phyloP scores from a whole-genome alignment of 2,888 invertebrate genomes.

The Coenonympha glycerion region DNA sequence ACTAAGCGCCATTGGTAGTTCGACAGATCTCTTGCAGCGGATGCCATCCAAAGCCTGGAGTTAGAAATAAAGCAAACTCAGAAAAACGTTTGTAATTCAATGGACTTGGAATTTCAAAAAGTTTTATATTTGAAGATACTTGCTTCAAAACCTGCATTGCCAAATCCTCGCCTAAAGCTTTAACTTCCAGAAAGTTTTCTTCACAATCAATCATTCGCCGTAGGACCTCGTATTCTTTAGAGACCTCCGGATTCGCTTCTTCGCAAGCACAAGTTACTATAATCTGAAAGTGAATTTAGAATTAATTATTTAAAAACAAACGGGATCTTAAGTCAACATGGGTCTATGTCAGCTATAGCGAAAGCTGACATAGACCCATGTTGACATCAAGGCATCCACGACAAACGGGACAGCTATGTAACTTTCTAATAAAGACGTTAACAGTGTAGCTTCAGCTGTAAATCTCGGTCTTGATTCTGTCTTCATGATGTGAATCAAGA shows the following conservation, averaged over 20 bases:
- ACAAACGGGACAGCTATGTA: too few relatives aligned
- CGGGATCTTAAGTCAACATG: too few relatives aligned
- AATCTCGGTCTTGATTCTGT: too few relatives aligned
- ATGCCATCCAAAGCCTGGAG: conserved; percentile 95
- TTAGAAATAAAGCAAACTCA: conserved; percentile 23
- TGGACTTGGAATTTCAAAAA: too few relatives aligned
- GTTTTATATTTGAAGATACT: too few relatives aligned
- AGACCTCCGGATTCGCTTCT: conserved; percentile 89
- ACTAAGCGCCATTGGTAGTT: conserved; percentile 97
- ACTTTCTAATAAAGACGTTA: too few relatives aligned
- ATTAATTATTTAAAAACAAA: too few relatives aligned
- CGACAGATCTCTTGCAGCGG: conserved; percentile 89
- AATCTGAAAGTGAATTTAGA: conserved; percentile 81
- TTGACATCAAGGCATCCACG: too few relatives aligned
- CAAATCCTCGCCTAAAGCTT: conserved; percentile 91
- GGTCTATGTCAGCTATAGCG: too few relatives aligned
- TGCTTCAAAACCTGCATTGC: conserved; percentile 93
- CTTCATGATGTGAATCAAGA: too few relatives aligned
- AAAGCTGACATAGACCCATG: too few relatives aligned
- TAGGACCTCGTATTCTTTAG: conserved; percentile 89
- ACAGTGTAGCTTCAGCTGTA: too few relatives aligned
- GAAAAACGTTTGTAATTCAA: not conserved
- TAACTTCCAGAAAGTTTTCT: conserved; percentile 92
- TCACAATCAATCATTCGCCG: conserved; percentile 91
- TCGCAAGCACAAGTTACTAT: conserved; percentile 94